Evolutionary conservation across 2,888 invertebrate genomes (phyloP).

Genomic region (Oscheius sp.): DNA sequence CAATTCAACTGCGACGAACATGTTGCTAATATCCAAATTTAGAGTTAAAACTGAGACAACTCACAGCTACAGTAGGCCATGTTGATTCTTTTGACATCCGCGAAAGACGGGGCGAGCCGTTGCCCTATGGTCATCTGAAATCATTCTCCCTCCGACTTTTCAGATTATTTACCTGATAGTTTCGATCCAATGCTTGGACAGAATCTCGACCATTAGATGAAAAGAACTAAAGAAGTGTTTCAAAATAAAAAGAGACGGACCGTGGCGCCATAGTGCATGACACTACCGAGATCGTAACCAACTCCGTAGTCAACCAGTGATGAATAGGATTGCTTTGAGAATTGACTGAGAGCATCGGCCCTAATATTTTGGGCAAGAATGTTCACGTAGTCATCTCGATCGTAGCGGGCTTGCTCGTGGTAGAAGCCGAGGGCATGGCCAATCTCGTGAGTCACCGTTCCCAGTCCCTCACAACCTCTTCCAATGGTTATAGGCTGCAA

Average conservation of each 20-base stretch:
- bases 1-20: slow-evolving; percentile 53
- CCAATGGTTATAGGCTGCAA: slow-evolving; percentile 67
- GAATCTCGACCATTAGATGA: slow-evolving; percentile 34
- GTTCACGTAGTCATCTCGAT: slow-evolving; percentile 68
- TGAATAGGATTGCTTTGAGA: slow-evolving; percentile 57
- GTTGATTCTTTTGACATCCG: slow-evolving; percentile 69
- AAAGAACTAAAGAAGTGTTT: too few relatives aligned
- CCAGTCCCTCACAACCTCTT: slow-evolving; percentile 62
- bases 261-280: slow-evolving; percentile 69
- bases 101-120: slow-evolving; percentile 62
- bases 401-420: slow-evolving; percentile 70
- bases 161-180: slow-evolving; percentile 53
- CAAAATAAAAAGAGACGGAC: too few relatives aligned
- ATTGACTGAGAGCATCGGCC: slow-evolving; percentile 52
- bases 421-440: slow-evolving; percentile 71
- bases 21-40: slow-evolving; percentile 40
- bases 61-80: slow-evolving; percentile 66
- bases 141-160: background rate
- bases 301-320: slow-evolving; percentile 64
- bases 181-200: slow-evolving; percentile 61
- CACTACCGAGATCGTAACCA: slow-evolving; percentile 67
- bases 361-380: slow-evolving; percentile 62
- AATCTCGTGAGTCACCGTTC: slow-evolving; percentile 71
- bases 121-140: slow-evolving; percentile 66
- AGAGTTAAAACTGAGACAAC: background rate